These are phyloP conservation scores for Xestia c-nigrum DNA, from an alignment of 2,888 invertebrate genomes.

Conservation along the genomic window DNA sequence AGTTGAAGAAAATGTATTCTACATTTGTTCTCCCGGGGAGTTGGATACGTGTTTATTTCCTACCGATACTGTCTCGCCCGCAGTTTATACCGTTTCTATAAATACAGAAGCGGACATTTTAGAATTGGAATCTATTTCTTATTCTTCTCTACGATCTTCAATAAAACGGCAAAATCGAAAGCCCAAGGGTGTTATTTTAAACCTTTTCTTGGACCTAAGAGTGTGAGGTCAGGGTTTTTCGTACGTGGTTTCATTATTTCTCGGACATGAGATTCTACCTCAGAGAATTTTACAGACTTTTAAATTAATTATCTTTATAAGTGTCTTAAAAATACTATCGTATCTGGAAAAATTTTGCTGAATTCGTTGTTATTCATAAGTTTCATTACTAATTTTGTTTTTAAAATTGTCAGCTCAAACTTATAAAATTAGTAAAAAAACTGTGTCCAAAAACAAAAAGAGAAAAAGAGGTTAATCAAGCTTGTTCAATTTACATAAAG, in stretches of 20 bases:
- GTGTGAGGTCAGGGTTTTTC: not conserved
- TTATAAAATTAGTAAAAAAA: not conserved
- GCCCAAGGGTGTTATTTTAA: constrained; percentile 34
- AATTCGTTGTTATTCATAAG: not conserved
- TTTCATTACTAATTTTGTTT: not conserved
- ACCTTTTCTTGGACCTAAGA: constrained; percentile 31
- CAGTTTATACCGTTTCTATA: constrained; percentile 64
- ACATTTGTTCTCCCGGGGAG: constrained; percentile 50
- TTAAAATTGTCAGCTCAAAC: constrained; percentile 18
- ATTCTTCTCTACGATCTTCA: constrained; percentile 53
- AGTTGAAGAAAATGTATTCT: constrained; percentile 60
- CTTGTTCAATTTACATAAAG: constrained; percentile 37
- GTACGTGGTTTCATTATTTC: constrained; percentile 52
- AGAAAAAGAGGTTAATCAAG: constrained; percentile 8
- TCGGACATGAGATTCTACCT: not conserved
- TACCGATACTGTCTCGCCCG: constrained; percentile 48
- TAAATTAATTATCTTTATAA: constrained; percentile 4
- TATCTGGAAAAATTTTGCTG: not conserved
- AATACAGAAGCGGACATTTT: constrained; percentile 64
- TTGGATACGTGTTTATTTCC: constrained; percentile 63
- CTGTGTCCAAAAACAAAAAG: not conserved
- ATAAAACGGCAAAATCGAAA: constrained; percentile 57
- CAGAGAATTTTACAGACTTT: not conserved
- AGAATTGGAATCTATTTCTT: constrained; percentile 66
- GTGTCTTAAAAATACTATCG: not conserved